Evolutionary conservation across 2,797 vertebrate genomes (phyloP).

Genomic region (Gambelia wislizenii): DNA sequence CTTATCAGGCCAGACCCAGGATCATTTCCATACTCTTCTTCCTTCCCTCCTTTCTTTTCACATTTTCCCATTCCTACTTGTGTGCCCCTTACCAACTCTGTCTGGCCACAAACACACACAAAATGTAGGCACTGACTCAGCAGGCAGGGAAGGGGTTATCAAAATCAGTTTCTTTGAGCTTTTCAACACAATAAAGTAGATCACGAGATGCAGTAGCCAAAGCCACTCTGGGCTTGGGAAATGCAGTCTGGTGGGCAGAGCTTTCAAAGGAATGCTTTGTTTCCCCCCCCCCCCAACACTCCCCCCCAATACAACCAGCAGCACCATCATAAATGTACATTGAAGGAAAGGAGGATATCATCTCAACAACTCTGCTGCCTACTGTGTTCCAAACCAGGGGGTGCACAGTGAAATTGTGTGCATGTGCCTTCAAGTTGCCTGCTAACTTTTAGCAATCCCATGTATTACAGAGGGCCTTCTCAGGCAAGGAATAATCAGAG

Average conservation of each 20-base stretch:
- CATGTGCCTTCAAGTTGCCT: not conserved
- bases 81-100: not conserved
- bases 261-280: constrained; percentile 34
- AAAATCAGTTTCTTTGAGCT: not conserved
- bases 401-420: not conserved
- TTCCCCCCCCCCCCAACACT: not conserved
- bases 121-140: not conserved
- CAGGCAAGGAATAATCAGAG: no score
- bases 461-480: no score
- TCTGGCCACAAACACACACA: not conserved
- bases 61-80: not conserved
- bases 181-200: constrained; percentile 17
- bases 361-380: not conserved
- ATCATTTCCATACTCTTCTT: not conserved
- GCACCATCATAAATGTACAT: constrained; percentile 8
- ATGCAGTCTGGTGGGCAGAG: constrained; percentile 13
- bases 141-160: constrained; percentile 20
- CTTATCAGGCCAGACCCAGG: no score
- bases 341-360: constrained; percentile 6
- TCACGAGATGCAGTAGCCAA: constrained; percentile 22
- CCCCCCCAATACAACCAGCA: not conserved
- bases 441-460: no score
- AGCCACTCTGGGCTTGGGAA: constrained; percentile 27
- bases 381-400: not conserved
- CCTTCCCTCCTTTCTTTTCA: not conserved